Base-by-base conservation (phyloP, 1,140 invertebrate species). In the Drusus annulatus region DNA sequence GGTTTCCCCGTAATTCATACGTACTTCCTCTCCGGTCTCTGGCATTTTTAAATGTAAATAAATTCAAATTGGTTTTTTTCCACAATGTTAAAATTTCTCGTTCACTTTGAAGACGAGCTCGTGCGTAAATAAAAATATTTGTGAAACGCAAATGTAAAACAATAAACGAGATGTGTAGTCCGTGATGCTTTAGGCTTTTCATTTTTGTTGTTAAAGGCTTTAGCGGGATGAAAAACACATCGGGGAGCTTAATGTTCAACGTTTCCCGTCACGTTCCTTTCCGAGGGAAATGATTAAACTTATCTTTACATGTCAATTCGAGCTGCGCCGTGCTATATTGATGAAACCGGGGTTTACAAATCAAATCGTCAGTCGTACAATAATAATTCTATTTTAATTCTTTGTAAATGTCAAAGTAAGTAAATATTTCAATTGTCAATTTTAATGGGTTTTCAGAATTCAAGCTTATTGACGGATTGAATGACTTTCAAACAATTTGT, bases 221-320 rank as follows among this genome's bases (percentile, higher is more conserved):
- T 74, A 52, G 13, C 15, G 50, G 69, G 50, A 74, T 74, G 71
- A 74, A 74, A 65, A 74, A 74, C 71, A 74, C 71, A 74, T 52
- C 54, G 51, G 19, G 71, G 36, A 36, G 68, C 50, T 74, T 74
- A 54, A 56, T 74, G 78, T 56, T 79, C 68, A 31, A 28, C 21
- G 56, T 81, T 81, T 81, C 80, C 69, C 62, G 73, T 81, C 80
- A 81, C 80, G 80, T 81, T 73, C 63, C 45, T 68, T 80, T 76
- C 54, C 16, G 74, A 65, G 56, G 51, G 23, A 25, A 71, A 54
- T 60, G 52, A 81, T 77, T 74, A 28, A 28, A 77, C 79, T 80
- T 76, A 80, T 81, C 80, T 77, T 23, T 51, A 36, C 36, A 23
- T 36, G 15, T 68, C 31, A 68, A 31, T 78, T 78, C 76, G 13